Conservation (phyloP, 2,113 vertebrate species). For the Acanthisitta chloris region DNA sequence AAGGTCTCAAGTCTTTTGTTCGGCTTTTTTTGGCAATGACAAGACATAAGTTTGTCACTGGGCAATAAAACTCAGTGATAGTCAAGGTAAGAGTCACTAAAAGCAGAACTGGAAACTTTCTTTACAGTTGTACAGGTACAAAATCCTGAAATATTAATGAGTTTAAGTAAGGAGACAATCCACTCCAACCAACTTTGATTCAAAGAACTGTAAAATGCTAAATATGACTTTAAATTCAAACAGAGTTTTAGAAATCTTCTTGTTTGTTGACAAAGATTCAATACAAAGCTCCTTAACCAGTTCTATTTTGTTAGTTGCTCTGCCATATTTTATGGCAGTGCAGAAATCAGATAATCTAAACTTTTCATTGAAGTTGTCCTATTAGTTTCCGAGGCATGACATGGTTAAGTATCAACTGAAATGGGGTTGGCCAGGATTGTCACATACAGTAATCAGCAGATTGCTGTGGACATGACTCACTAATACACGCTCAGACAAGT, state of each 20-base stretch:
- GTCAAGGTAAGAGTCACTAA: not conserved
- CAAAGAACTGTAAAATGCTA: not conserved
- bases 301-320: not conserved
- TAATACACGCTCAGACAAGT: not conserved
- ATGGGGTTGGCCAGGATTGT: accelerated
- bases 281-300: not conserved
- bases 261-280: not conserved
- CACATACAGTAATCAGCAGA: not conserved
- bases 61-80: not conserved
- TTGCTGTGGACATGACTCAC: not conserved
- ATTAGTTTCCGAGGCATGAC: not conserved
- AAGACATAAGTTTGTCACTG: not conserved
- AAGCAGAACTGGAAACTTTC: not conserved
- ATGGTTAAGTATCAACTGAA: not conserved
- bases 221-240: not conserved
- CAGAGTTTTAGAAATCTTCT: not conserved
- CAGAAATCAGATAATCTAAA: not conserved
- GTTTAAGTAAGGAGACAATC: not conserved
- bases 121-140: accelerated
- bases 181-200: not conserved
- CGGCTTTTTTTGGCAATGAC: not conserved
- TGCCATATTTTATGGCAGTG: not conserved
- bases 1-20: not conserved
- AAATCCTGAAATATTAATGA: not conserved
- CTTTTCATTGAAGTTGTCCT: not conserved